Evolutionary conservation across 2,888 invertebrate species (phyloP), one percentile per base, ranked within the genome.

Genomic region (Teleogryllus oceanicus): DNA sequence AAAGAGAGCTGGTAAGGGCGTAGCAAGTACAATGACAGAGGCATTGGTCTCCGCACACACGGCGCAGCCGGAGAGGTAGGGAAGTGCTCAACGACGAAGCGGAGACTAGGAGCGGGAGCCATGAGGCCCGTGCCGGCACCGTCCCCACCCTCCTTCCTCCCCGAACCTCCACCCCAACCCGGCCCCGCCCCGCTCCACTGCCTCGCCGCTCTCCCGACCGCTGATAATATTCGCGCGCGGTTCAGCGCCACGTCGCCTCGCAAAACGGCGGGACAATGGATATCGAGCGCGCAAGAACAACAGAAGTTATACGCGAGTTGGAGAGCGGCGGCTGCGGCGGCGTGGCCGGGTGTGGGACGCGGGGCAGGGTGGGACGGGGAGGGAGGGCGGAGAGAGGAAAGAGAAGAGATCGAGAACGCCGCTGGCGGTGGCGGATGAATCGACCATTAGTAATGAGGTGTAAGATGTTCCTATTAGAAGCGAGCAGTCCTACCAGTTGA

Each of bases 141-240:
- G 62, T 3, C 62, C 16, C 18, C 37, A 37, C 37, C 37, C 37
- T 2, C 2, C 3, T 11, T 51, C 11, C 24, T 3, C 24, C 24
- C 24, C 24, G 2, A 3, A 62, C 62, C 16, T 51, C 11, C 16
- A 11, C 11, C 16, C 16, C n/a, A 2, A 3, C 62, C 62, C 3
- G 8, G 16, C 62, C 62, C n/a, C 62, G 13, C 62, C 62, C 62
- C 62, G 62, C 62, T n/a, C 62, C 62, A 18, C 62, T 18, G 62
- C 62, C 16, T 62, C 62, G 62, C 13, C 13, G 13, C 11, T 12
- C 62, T n/a, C 16, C 62, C 62, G 62, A 18, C n/a, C n/a, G 62
- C 62, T 62, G 62, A 62, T 62, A 62, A 62, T 62, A 62, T 62
- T 62, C 62, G 62, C 62, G 62, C 62, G 62, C 62, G 62, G 62